Conservation (phyloP, 2,888 invertebrate genomes). For the Creontiades dilutus region DNA sequence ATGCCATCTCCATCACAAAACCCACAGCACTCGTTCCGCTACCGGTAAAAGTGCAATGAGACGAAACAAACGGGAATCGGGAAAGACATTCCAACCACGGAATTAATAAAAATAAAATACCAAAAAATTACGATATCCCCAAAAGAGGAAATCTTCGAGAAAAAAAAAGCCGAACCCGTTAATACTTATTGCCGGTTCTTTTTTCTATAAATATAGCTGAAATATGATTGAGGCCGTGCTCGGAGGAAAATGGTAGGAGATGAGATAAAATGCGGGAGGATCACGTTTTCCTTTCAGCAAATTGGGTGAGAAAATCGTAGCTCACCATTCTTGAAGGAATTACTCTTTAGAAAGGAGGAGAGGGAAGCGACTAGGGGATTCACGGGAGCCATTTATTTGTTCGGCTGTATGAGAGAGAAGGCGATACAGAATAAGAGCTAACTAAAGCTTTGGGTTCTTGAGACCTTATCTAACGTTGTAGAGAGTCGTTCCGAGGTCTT, state of each 20-base stretch:
- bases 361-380: conserved; percentile 58
- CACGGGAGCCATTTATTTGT: conserved; percentile 60
- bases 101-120: conserved; percentile 11
- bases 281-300: conserved; percentile 60
- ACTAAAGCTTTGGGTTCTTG: conserved; percentile 10
- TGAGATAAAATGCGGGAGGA: conserved; percentile 16
- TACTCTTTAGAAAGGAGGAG: conserved; percentile 43
- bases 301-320: conserved; percentile 59
- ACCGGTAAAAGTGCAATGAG: not conserved
- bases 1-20: no score
- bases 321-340: conserved; percentile 53
- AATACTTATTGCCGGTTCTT: conserved; percentile 20
- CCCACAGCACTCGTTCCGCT: no score
- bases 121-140: conserved; percentile 1
- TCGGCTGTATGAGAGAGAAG: conserved; percentile 46
- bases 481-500: not conserved
- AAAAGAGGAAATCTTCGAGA: conserved; percentile 7
- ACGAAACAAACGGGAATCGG: not conserved
- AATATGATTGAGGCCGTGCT: conserved; percentile 47
- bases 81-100: conserved; percentile 10
- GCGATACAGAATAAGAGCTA: conserved; percentile 54
- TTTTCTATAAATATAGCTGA: conserved; percentile 47
- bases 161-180: not conserved
- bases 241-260: conserved; percentile 3
- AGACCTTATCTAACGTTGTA: conserved; percentile 24